Evolutionary conservation across 2,113 vertebrate genomes (phyloP).

Genomic region (Paralichthys olivaceus): DNA sequence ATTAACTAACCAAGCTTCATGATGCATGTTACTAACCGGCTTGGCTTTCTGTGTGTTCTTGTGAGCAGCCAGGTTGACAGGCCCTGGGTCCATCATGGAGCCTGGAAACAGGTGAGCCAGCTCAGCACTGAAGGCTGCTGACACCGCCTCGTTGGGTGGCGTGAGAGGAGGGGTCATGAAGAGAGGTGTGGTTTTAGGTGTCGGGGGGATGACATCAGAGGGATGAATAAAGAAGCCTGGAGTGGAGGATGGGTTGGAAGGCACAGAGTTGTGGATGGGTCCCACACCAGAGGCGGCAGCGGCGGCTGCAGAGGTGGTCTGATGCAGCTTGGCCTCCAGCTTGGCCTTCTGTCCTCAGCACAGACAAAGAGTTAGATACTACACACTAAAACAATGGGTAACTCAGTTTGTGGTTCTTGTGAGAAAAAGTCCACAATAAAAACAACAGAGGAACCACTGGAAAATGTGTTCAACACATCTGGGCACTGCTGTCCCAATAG

Average conservation of each 20-base stretch:
- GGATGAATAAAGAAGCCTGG: constrained; percentile 99
- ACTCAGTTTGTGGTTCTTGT: not conserved
- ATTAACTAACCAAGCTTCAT: not conserved
- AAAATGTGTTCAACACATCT: no score
- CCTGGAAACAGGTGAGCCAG: constrained; percentile 97
- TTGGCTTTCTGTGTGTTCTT: constrained; percentile 93
- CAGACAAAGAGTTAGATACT: constrained; percentile 5
- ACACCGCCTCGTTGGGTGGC: constrained; percentile 96
- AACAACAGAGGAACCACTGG: not conserved
- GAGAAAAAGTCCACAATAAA: not conserved
- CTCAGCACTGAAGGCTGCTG: constrained; percentile 95
- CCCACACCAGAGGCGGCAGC: constrained; percentile 89
- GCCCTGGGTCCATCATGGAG: constrained; percentile 93
- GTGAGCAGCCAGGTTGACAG: constrained; percentile 93
- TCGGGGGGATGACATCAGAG: constrained; percentile 97
- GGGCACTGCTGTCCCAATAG: not conserved
- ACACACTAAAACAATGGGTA: not conserved
- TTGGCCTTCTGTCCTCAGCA: constrained; percentile 92
- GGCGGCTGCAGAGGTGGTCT: constrained; percentile 94
- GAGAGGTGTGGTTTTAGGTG: constrained; percentile 97
- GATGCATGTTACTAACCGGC: constrained; percentile 84
- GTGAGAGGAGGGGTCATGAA: constrained; percentile 99
- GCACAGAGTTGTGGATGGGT: constrained; percentile 94
- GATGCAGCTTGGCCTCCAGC: constrained; percentile 98
- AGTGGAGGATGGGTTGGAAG: constrained; percentile 92